Evolutionary conservation across 2,888 invertebrate species (phyloP), one percentile per base, ranked within the genome.

Genomic region (Leptopilina drosophilae): DNA sequence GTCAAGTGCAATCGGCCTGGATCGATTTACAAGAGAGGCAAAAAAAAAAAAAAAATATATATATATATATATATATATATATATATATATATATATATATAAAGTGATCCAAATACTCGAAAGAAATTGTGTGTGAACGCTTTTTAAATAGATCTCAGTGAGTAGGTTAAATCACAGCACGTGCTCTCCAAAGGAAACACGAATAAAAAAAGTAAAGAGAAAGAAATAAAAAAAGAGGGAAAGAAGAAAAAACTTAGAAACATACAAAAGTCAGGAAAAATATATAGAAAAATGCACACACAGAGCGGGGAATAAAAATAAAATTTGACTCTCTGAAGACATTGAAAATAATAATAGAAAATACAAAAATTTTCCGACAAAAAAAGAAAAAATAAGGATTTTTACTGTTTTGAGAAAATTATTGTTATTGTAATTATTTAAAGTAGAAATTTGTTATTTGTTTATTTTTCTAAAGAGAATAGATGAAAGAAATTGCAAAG

Each of bases 141-240:
- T 49, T 73, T 56, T 33, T 40, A 40, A 73, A 73, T 73, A 73
- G 73, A 73, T 56, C 56, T 33, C 33, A 73, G 56, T 73, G 73
- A 73, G 40, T 73, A 73, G 73, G 73, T 73, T 53, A 73, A 73
- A 73, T 56, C 73, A 11, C 26, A 73, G 56, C 73, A 73, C 73
- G 56, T 73, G 73, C 73, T 73, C 2, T 9, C 0, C 62, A 7
- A 49, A 11, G 4, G 46, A 49, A 49, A 49, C 42, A 56, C 11
- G 12, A 56, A 56, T 12, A 56, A 56, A 12, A 15, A 15, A 59
- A 59, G 33, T 33, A 33, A 33, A 8, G 33, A 73, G n/a, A 14
- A 56, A 33, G 33, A 26, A 73, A 33, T 33, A 59, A 59, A 59
- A 15, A n/a, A 6, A n/a, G n/a, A 20, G 20, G 59, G 59, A 59